Base-by-base conservation (phyloP, 2,888 invertebrate species). In the Hemaris fuciformis region DNA sequence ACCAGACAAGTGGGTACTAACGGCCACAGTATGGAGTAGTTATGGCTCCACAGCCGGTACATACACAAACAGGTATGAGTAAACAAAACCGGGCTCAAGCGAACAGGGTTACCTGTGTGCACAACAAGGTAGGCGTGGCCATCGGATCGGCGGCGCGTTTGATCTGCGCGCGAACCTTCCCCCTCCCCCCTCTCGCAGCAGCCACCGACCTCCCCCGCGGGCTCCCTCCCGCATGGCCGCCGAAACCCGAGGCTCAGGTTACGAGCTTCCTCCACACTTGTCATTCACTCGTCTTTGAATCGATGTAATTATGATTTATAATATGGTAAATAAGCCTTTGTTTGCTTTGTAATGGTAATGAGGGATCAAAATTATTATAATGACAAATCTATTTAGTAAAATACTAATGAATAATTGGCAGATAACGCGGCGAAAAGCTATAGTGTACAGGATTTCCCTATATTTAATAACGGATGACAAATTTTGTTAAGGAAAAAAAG, bases 241-340 rank as follows among this genome's bases (percentile, higher is more conserved):
- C 74, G 76, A 74, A 82, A 81, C 72, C 73, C 69, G 46, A 57
- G 65, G 67, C 65, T 82, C 76, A 62, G 63, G 70, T 82, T 77
- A 72, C 81, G 34, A 56, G 67, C 75, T 81, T 78, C 81, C 76
- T 73, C 61, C 63, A 23, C 59, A 62, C 66, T 62, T 64, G 65
- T 63, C 63, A 64, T 62, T 57, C 59, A 60, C 38, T 46, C 56
- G 27, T 56, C 58, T 61, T 53, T 62, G 62, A 8, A 61, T 66
- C 42, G 34, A 45, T 64, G 53, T 58, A 15, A 31, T 53, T 27
- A 53, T 53, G 48, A 27, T 27, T 48, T 48, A 15, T 48, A 38
- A 38, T 7, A 48, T 43, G 18, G 43, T 31, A 53, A 53, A 53
- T n/a, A 20, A 45, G 10, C 15, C n/a, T n/a, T n/a, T n/a, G n/a